These are phyloP conservation scores for Trichosurus vulpecula DNA, from an alignment of 2,797 vertebrate species.

Conservation along the genomic window DNA sequence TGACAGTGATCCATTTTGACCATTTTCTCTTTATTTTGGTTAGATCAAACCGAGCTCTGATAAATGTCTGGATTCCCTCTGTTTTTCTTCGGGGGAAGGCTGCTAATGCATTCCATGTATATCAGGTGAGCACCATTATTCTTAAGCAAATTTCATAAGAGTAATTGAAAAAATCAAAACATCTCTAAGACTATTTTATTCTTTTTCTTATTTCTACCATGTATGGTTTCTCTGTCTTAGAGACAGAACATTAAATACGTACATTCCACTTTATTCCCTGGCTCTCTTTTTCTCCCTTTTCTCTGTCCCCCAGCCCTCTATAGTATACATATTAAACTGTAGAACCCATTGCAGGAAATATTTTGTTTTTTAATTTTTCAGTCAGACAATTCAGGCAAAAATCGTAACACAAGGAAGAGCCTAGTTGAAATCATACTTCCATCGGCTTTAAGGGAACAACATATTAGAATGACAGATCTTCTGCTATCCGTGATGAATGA, in stretches of 20 bases:
- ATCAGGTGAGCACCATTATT: constrained; percentile 88
- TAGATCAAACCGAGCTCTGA: constrained; percentile 97
- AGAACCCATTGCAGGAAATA: background rate
- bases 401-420: background rate
- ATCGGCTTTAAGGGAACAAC: background rate
- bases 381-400: background rate
- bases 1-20: constrained; percentile 42
- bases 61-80: constrained; percentile 99
- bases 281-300: background rate
- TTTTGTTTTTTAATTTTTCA: background rate
- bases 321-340: background rate
- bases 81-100: constrained; percentile 97
- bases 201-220: background rate
- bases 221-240: background rate
- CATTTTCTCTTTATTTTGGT: constrained; percentile 33
- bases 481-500: background rate
- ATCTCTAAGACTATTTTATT: background rate
- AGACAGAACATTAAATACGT: background rate
- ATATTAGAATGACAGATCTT: background rate
- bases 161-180: background rate
- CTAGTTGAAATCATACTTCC: background rate
- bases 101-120: constrained; percentile 96
- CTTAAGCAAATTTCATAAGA: accelerated
- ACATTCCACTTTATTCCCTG: background rate
- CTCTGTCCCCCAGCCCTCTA: background rate